phyloP scores from a whole-genome alignment of 2,888 invertebrate species.

The Andrena haemorrhoa region DNA sequence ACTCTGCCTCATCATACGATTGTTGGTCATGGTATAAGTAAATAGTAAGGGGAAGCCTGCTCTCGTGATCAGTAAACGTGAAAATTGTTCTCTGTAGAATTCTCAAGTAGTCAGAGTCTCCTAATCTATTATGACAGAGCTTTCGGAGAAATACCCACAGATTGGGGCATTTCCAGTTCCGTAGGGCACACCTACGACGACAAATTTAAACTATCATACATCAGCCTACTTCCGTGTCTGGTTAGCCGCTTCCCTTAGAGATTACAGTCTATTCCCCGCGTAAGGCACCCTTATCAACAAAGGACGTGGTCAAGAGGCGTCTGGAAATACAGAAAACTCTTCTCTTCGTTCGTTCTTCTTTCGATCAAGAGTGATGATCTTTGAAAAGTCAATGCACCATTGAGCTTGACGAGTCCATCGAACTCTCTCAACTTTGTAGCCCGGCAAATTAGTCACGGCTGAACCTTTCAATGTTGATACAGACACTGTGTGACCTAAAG shows the following conservation, averaged over 20 bases:
- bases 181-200: constrained; percentile 8
- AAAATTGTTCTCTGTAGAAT: not conserved
- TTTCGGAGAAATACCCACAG: not conserved
- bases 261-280: constrained; percentile 58
- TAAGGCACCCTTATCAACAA: constrained; percentile 62
- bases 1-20: no score
- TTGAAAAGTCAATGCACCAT: not conserved
- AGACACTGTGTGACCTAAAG: not conserved
- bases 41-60: no score
- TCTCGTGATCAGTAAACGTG: no score
- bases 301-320: constrained; percentile 70
- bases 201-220: constrained; percentile 20
- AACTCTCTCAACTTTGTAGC: no score
- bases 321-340: constrained; percentile 59
- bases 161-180: not conserved
- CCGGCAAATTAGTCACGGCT: not conserved
- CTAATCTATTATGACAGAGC: not conserved
- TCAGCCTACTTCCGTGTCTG: constrained; percentile 72
- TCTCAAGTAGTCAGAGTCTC: not conserved
- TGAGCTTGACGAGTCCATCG: not conserved
- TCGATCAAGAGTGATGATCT: constrained; percentile 31
- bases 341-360: constrained; percentile 38
- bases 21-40: no score
- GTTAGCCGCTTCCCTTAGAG: constrained; percentile 78
- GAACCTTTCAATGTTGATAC: not conserved